Conservation (phyloP, 1,140 invertebrate genomes). For the Drosophila lowei region DNA sequence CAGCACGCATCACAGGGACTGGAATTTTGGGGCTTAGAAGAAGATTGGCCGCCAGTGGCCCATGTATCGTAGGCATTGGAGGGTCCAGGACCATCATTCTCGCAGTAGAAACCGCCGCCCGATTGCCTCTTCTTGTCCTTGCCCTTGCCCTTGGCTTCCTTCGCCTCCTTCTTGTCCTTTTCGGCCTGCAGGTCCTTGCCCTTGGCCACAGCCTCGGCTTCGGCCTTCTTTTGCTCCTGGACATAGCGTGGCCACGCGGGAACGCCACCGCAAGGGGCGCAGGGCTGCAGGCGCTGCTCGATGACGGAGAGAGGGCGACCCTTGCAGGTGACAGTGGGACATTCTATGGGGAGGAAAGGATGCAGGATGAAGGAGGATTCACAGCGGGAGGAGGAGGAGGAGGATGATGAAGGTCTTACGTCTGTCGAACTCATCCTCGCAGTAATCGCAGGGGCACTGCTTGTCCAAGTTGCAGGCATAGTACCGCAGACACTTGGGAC, state of each 20-base stretch:
- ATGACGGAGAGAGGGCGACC: slow-evolving; percentile 33
- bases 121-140: slow-evolving; percentile 41
- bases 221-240: slow-evolving; percentile 7
- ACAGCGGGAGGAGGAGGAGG: not conserved
- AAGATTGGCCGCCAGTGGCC: too few relatives aligned
- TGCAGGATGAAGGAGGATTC: too few relatives aligned
- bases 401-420: slow-evolving; percentile 28
- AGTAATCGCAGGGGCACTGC: slow-evolving; percentile 67
- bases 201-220: not conserved
- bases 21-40: not conserved
- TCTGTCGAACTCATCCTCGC: slow-evolving; percentile 73
- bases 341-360: slow-evolving; percentile 34
- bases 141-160: slow-evolving; percentile 28
- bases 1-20: slow-evolving; percentile 26
- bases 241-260: slow-evolving; percentile 37
- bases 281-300: slow-evolving; percentile 51
- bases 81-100: not conserved
- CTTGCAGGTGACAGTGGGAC: slow-evolving; percentile 57
- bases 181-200: slow-evolving; percentile 9
- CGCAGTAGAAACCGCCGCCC: slow-evolving; percentile 29
- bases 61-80: not conserved
- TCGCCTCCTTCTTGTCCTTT: slow-evolving; percentile 18
- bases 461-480: slow-evolving; percentile 75
- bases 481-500: slow-evolving; percentile 52
- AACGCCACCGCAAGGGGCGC: slow-evolving; percentile 56